phyloP scores from a whole-genome alignment of 2,797 vertebrate species.

The Otus scops region DNA sequence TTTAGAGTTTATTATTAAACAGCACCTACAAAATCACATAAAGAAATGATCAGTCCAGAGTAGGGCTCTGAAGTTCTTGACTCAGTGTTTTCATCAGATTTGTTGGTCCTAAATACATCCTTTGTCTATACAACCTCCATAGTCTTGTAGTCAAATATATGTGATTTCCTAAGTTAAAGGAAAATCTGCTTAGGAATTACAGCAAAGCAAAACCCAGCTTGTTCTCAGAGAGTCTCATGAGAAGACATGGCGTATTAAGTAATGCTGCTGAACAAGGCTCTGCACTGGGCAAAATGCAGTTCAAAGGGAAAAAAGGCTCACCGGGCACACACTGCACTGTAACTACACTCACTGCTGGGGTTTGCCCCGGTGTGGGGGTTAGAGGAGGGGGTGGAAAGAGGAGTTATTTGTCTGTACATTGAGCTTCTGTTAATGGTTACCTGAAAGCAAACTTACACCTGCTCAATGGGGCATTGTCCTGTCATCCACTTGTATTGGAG shows the following conservation, averaged over 20 bases:
- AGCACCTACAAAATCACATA: not conserved
- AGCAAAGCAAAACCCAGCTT: not conserved
- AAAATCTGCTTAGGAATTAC: not conserved
- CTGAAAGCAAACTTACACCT: not conserved
- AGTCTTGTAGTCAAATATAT: not conserved
- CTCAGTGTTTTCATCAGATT: not conserved
- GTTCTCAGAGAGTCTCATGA: not conserved
- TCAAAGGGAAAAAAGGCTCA: not conserved
- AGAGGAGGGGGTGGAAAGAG: not conserved
- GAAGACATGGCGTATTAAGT: not conserved
- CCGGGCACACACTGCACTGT: rapidly evolving
- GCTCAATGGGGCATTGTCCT: not conserved
- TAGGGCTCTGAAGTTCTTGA: not conserved
- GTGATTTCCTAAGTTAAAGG: not conserved
- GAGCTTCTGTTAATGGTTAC: slow-evolving; percentile 35
- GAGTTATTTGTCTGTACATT: not conserved
- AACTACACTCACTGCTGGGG: not conserved
- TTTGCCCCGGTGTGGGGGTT: not conserved
- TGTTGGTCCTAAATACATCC: not conserved
- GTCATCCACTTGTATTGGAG: not conserved
- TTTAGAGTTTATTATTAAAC: not conserved
- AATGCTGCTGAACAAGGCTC: not conserved
- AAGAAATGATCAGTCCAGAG: not conserved
- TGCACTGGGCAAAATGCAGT: not conserved
- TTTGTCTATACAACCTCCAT: not conserved